These are phyloP conservation scores for Agrotis ipsilon DNA, from an alignment of 2,888 invertebrate genomes.

Conservation along the genomic window DNA sequence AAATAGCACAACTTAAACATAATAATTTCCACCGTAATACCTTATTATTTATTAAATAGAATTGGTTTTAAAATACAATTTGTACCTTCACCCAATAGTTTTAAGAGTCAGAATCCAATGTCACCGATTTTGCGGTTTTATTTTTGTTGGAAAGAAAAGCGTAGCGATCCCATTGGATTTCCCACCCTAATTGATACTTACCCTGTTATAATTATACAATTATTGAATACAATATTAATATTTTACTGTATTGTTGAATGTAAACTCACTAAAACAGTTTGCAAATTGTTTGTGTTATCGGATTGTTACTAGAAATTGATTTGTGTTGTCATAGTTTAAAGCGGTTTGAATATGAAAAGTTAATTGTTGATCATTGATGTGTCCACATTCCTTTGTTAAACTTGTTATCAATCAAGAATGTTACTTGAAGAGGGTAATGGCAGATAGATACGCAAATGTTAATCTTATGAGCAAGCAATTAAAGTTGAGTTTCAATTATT, in stretches of 20 bases:
- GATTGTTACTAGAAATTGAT: constrained; percentile 12
- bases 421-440: background rate
- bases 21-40: constrained; percentile 35
- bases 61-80: constrained; percentile 37
- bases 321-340: background rate
- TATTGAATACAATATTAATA: constrained; percentile 29
- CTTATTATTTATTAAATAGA: constrained; percentile 12
- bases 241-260: constrained; percentile 30
- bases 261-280: constrained; percentile 50
- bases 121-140: background rate
- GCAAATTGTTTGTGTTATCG: background rate
- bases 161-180: constrained; percentile 22
- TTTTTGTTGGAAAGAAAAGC: background rate
- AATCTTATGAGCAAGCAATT: background rate
- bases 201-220: constrained; percentile 18
- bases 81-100: constrained; percentile 43
- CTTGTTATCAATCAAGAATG: constrained; percentile 21
- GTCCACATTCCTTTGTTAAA: constrained; percentile 10
- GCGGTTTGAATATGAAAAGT: constrained; percentile 12
- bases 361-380: constrained; percentile 5
- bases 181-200: constrained; percentile 33
- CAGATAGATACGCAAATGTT: background rate
- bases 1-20: constrained; percentile 18
- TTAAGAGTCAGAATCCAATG: constrained; percentile 47
- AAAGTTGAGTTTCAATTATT: constrained; percentile 2